Percentiles rank a stretch among this genome's conserved stretches.
Evolutionary conservation across 1,140 invertebrate species (phyloP).

Genomic region (Nasonia giraulti): DNA sequence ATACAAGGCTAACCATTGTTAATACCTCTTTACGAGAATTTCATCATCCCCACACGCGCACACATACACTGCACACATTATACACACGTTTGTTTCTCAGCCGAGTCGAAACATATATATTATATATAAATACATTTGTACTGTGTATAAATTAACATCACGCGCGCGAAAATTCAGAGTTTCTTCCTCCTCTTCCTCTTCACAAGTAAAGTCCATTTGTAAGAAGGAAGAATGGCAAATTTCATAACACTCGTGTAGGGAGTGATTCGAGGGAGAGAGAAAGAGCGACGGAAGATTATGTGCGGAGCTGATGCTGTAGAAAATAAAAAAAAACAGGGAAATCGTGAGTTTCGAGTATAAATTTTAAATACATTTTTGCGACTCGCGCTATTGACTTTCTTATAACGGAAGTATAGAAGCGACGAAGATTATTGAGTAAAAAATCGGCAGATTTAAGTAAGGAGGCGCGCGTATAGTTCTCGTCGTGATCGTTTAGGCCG

Average conservation of each 20-base stretch:
- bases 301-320: background rate
- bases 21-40: background rate
- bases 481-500: background rate
- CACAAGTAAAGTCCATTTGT: slow-evolving; percentile 31
- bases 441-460: slow-evolving; percentile 3
- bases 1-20: slow-evolving; percentile 1
- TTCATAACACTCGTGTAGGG: background rate
- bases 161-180: slow-evolving; percentile 26
- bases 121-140: slow-evolving; percentile 16
- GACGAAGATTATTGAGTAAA: slow-evolving; percentile 5
- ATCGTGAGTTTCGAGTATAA: slow-evolving; percentile 17
- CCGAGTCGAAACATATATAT: slow-evolving; percentile 15
- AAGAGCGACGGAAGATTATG: background rate
- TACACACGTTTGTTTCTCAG: background rate
- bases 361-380: slow-evolving; percentile 38
- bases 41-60: background rate
- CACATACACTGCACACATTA: background rate
- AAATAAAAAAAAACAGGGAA: slow-evolving; percentile 35
- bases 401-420: background rate
- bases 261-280: slow-evolving; percentile 1
- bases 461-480: slow-evolving; percentile 4
- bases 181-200: slow-evolving; percentile 50
- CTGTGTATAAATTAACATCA: slow-evolving; percentile 8
- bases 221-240: slow-evolving; percentile 17
- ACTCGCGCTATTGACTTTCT: slow-evolving; percentile 20